Base-by-base conservation (phyloP, 2,888 invertebrate species). In the Eupithecia insigniata region DNA sequence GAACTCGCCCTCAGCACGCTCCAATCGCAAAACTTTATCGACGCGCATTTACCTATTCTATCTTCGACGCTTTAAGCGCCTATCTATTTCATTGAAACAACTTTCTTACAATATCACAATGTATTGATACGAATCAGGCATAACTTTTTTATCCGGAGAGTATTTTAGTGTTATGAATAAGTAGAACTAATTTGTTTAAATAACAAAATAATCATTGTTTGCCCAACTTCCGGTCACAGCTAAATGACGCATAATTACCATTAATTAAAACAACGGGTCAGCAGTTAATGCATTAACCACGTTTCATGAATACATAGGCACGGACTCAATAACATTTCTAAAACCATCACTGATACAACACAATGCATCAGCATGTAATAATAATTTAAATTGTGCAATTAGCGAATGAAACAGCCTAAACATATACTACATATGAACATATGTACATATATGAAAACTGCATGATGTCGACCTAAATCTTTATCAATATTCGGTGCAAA, bases 381-480 rank as follows among this genome's bases (percentile, higher is more conserved):
- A 76, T 80, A 79, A 83, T 83, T 79, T 78, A 66, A 77, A 84
- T 80, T 82, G 78, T 77, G 79, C 79, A 83, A 84, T 81, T 82
- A 76, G 81, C 78, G 78, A 81, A 73, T 83, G 81, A 72, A 82
- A 81, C 80, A n/a, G n/a, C n/a, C n/a, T n/a, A n/a, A n/a, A n/a
- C n/a, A n/a, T n/a, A n/a, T n/a, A n/a, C n/a, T n/a, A n/a, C n/a
- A n/a, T n/a, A n/a, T n/a, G n/a, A n/a, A n/a, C n/a, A n/a, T 77
- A 72, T 77, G n/a, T n/a, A 77, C 78, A 77, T 80, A 79, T 81
- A 81, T 84, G 83, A 83, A 86, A 85, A 86, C 84, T 85, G 89
- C 90, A 89, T 84, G 88, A 87, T 81, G 81, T 80, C 81, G 86
- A 85, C 88, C 87, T 84, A 85, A 78, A 84, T 87, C 69, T 76